Conservation (phyloP, 2,888 invertebrate species). For the Sisyra terminalis region DNA sequence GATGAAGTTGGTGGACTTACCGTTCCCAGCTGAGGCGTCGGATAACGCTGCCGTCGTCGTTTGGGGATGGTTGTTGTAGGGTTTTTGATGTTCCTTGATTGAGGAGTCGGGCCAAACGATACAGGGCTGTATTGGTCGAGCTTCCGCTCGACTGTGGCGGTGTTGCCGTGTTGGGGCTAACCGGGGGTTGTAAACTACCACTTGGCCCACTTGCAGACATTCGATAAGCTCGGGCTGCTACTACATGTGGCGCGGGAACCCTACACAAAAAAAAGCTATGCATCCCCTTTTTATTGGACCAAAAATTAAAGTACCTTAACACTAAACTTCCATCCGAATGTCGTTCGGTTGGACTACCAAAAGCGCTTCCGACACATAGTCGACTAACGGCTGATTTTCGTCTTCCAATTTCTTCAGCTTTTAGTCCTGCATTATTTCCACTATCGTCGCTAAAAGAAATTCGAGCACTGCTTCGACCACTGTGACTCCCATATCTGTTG, state of each 20-base stretch:
- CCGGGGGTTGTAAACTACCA: conserved; percentile 18
- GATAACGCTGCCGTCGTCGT: conserved; percentile 28
- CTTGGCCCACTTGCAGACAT: conserved; percentile 22
- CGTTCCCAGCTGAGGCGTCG: conserved; percentile 47
- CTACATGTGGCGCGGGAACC: conserved; percentile 38
- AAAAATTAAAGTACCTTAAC: conserved; percentile 38
- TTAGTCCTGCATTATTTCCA: conserved; percentile 20
- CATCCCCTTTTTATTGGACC: not conserved
- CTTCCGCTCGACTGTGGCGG: conserved; percentile 5
- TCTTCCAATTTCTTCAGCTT: conserved; percentile 15
- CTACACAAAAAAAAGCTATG: conserved; percentile 17
- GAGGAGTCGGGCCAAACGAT: conserved; percentile 35
- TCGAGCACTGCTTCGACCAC: conserved; percentile 20
- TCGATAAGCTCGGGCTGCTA: conserved; percentile 36
- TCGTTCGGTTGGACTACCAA: conserved; percentile 29
- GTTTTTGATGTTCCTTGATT: conserved; percentile 29
- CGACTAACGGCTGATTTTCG: conserved; percentile 26
- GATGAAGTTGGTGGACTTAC: conserved; percentile 23
- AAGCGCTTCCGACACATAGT: conserved; percentile 18
- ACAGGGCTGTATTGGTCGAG: conserved; percentile 25
- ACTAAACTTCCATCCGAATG: conserved; percentile 40
- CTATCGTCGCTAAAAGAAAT: conserved; percentile 21
- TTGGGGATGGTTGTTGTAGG: conserved; percentile 28
- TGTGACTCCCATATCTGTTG: conserved; percentile 14
- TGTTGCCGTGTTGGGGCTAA: conserved; percentile 16